A percentile compares a stretch with the other conserved stretches of the same genome.
These are phyloP conservation scores for Ferrisia virgata DNA, from an alignment of 2,888 invertebrate genomes.

Conservation along the genomic window DNA sequence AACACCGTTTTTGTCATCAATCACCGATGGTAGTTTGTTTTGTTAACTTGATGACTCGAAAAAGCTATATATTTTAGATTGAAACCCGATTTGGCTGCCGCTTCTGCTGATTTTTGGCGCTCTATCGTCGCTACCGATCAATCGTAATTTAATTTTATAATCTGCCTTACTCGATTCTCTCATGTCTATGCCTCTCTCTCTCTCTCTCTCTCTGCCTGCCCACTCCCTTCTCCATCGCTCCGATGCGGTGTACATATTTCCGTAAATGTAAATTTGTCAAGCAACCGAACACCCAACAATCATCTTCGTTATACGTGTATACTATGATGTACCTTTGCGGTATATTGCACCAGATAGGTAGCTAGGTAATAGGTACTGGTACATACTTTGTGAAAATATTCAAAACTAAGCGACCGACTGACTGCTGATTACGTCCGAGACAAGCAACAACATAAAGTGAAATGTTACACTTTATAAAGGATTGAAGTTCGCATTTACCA, in stretches of 20 bases:
- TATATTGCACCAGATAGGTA: too few species aligned
- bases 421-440: not conserved
- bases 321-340: too few species aligned
- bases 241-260: not conserved
- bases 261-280: not conserved
- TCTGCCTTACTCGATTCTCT: not conserved
- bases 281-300: not conserved
- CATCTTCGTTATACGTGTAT: not conserved
- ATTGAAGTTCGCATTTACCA: not conserved
- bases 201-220: too few species aligned
- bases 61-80: constrained; percentile 33
- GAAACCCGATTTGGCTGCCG: constrained; percentile 18
- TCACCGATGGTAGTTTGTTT: constrained; percentile 42
- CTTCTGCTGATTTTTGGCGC: not conserved
- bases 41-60: constrained; percentile 41
- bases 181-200: too few species aligned
- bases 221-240: too few species aligned
- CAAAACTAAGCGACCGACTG: not conserved
- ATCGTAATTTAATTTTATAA: constrained; percentile 25
- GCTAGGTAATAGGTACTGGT: too few species aligned
- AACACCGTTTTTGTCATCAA: constrained; percentile 44
- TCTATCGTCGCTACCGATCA: not conserved
- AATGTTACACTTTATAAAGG: not conserved
- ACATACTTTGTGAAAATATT: not conserved
- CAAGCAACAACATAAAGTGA: not conserved